phyloP scores from a whole-genome alignment of 2,797 vertebrate species.

The Fistularia tabacaria region DNA sequence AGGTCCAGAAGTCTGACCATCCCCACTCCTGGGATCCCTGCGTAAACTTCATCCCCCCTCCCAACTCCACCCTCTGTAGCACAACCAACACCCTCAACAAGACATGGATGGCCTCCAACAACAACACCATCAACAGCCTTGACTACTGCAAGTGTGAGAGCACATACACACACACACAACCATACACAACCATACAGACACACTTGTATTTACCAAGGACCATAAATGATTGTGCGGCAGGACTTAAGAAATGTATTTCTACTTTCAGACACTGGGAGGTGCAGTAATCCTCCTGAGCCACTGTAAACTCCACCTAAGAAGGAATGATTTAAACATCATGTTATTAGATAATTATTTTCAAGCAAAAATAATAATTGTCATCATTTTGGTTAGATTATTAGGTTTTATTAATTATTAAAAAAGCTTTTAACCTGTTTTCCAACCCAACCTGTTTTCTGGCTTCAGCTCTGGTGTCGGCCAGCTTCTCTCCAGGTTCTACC shows the following conservation, averaged over 20 bases:
- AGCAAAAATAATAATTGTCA: too few species aligned
- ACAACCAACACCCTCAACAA: slow-evolving; percentile 83
- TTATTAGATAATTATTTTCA: too few species aligned
- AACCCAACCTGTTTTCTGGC: background rate
- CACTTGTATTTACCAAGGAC: background rate
- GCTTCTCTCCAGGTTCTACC: slow-evolving; percentile 86
- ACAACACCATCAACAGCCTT: slow-evolving; percentile 78
- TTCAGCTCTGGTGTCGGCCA: slow-evolving; percentile 86
- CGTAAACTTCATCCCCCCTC: slow-evolving; percentile 84
- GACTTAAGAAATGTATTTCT: too few species aligned
- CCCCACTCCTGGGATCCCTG: slow-evolving; percentile 92
- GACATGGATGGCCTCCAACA: slow-evolving; percentile 83
- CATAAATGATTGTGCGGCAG: background rate
- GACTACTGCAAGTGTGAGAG: slow-evolving; percentile 92
- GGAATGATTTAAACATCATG: background rate
- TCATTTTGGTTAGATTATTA: too few species aligned
- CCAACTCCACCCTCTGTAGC: slow-evolving; percentile 81
- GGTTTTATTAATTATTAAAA: background rate
- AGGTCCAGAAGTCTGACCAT: slow-evolving; percentile 92
- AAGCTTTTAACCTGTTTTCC: background rate
- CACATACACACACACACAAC: background rate
- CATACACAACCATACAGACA: background rate
- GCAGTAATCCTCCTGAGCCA: too few species aligned
- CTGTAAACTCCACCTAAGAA: too few species aligned
- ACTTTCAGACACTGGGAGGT: too few species aligned